phyloP scores from a whole-genome alignment of 2,888 invertebrate genomes.

The Sesia apiformis region DNA sequence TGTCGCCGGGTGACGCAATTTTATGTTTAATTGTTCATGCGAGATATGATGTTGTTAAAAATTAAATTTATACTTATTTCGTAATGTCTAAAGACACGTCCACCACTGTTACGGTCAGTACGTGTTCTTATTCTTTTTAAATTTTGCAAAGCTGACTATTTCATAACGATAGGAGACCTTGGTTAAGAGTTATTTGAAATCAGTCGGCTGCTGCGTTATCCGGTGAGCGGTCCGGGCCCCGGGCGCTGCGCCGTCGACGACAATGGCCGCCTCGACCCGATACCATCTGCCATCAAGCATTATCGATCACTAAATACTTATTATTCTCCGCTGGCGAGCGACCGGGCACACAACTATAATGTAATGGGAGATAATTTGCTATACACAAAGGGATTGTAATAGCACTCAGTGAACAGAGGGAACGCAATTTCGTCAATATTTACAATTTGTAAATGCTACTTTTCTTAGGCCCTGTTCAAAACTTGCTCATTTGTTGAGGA shows the following conservation, averaged over 20 bases:
- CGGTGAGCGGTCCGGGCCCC: slow-evolving; percentile 14
- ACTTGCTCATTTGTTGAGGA: too few relatives aligned
- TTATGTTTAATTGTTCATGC: slow-evolving; percentile 5
- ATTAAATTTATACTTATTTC: slow-evolving; percentile 17
- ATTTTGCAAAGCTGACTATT: slow-evolving; percentile 37
- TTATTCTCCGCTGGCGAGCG: slow-evolving; percentile 12
- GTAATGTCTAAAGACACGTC: slow-evolving; percentile 32
- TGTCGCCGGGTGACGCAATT: background rate
- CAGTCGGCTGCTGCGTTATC: slow-evolving; percentile 7
- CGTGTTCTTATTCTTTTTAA: slow-evolving; percentile 48
- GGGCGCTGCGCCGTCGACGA: slow-evolving; percentile 2
- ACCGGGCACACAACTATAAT: too few relatives aligned
- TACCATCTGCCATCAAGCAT: slow-evolving; percentile 17
- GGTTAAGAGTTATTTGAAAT: slow-evolving; percentile 10
- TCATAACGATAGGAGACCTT: slow-evolving; percentile 34
- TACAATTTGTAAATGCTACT: too few relatives aligned
- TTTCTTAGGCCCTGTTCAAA: too few relatives aligned
- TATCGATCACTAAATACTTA: slow-evolving; percentile 27
- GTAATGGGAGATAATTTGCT: too few relatives aligned
- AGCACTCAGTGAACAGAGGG: too few relatives aligned
- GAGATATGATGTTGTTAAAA: background rate
- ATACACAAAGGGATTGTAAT: too few relatives aligned
- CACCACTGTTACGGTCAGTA: slow-evolving; percentile 26
- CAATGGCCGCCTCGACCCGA: slow-evolving; percentile 7
- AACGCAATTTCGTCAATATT: too few relatives aligned